phyloP scores from a whole-genome alignment of 30 jellyfish, hydroid and myxozoan species.

The Nemopilema nomurai region DNA sequence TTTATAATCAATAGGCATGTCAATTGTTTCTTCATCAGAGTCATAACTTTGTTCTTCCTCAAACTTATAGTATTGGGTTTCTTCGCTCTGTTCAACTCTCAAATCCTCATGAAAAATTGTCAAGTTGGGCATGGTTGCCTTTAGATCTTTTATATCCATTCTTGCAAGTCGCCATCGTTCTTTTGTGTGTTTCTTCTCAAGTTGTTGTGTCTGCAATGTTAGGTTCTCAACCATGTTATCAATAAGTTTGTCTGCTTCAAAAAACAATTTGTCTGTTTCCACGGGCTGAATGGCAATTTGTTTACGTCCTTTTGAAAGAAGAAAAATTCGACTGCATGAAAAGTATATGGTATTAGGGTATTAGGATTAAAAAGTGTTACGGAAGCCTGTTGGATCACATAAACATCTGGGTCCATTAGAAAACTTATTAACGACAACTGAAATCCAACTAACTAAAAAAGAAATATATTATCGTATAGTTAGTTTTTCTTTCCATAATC shows the following conservation, averaged over 20 bases:
- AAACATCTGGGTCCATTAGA: no score
- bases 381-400: neutral
- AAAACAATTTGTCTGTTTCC: neutral
- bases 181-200: constrained; percentile 23
- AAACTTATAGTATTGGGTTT: neutral
- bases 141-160: constrained; percentile 27
- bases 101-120: constrained; percentile 29
- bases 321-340: no score
- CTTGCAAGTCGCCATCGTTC: constrained; percentile 21
- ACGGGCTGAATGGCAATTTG: neutral
- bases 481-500: no score
- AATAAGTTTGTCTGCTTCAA: neutral
- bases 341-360: no score
- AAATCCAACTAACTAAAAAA: no score
- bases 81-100: neutral
- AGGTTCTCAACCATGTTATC: neutral
- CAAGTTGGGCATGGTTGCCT: constrained; percentile 25
- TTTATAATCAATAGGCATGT: constrained; percentile 34
- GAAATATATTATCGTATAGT: no score
- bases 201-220: neutral
- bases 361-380: neutral
- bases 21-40: constrained; percentile 11
- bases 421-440: no score
- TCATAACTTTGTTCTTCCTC: neutral
- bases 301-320: constrained; percentile 21